Base-by-base conservation (phyloP, 2,888 invertebrate species). In the Thecophora atra region DNA sequence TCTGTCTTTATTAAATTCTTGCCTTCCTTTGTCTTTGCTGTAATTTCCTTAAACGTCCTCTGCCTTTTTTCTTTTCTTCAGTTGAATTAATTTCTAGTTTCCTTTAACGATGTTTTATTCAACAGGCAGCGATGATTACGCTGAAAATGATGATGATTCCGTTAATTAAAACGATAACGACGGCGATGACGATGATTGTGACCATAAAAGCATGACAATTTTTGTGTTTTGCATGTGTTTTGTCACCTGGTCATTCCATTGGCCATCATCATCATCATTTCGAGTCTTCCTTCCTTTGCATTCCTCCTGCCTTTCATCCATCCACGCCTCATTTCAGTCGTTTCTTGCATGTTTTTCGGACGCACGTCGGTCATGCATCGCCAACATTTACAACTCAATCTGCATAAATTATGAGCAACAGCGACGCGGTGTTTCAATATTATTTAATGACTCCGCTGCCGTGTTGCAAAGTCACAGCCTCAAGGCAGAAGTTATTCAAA, bases 141-240 rank as follows among this genome's bases (percentile, higher is more conserved):
- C 4, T 30, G 30, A 30, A 4, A 8, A 30, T 30, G 30, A 37
- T 37, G 37, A 37, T 37, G 37, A 11, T 37, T 6, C 6, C 11
- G 1, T 37, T 37, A 8, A 37, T 37, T 6, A 37, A 8, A 11
- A 2, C 37, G 1, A 37, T 37, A 11, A 8, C 11, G 37, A 37
- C 11, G 37, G 3, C 37, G 1, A 37, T 37, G 37, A 8, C 11
- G 37, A 37, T n/a, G n/a, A n/a, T 37, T 6, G 37, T 37, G 37
- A 37, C 11, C 37, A 37, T 37, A 37, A 37, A 37, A 37, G 1
- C 37, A 37, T 37, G 37, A 37, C 6, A 37, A 37, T 37, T 37
- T 74, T 70, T 65, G 72, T 67, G 70, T 69, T 52, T 72, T 66
- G 76, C 76, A 76, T 73, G 64, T 76, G 76, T 76, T 76, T 76